Base-by-base conservation (phyloP, 1,140 invertebrate species). In the Trichomalopsis sarcophagae region DNA sequence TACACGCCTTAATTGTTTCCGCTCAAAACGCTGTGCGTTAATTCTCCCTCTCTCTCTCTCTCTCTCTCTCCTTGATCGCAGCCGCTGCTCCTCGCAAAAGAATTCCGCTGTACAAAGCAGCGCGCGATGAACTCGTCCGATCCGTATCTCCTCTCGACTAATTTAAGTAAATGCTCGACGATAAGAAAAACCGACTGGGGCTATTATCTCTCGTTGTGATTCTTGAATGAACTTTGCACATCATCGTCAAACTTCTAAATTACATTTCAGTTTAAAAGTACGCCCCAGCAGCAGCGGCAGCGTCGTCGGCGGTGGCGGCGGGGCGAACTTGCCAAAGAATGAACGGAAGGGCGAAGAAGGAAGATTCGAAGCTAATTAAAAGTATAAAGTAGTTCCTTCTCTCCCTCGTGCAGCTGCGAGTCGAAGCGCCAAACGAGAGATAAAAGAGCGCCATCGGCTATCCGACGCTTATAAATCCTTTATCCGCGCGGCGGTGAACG, bases 341-440 rank as follows among this genome's bases (percentile, higher is more conserved):
- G 69, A 30, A 17, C 10, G 23, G 69, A 71, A 71, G 69, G 69
- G 13, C 17, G n/a, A 13, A 33, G n/a, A 13, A 33, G 21, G 69
- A 71, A 71, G 69, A 71, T 27, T 71, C 69, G 69, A 71, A 71
- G 69, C 69, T 71, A 71, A 71, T 71, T 71, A 71, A 71, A 71
- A 71, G 69, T 71, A 71, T 33, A 33, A 71, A 71, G 69, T 71
- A 71, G 69, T 71, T 62, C 55, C 55, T 62, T 62, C 55, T 6
- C 21, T 1, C 14, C 6, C 1, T 17, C 6, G 55, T 21, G 55
- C 17, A n/a, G 55, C 5, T 14, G 21, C 17, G 6, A 62, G 21
- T 21, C 1, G 17, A 17, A 50, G 47, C 11, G 47, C 11, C 13
- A 50, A 50, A 50, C 0, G 44, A 47, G 13, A 11, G 44, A 55